phyloP scores from a whole-genome alignment of 1,140 invertebrate species.

The Oedothorax gibbosus region DNA sequence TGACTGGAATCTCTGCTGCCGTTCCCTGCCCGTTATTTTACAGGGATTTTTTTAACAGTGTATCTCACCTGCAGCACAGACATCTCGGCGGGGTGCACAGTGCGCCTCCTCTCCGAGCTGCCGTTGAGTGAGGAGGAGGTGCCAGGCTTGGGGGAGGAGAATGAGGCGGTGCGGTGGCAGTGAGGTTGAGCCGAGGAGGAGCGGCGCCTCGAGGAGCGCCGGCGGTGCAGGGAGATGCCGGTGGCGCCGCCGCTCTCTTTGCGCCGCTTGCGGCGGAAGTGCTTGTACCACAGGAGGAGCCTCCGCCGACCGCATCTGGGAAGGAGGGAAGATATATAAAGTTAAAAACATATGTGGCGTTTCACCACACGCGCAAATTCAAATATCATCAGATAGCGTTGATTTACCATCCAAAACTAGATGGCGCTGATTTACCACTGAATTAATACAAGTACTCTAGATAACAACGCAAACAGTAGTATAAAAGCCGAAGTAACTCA shows the following conservation, averaged over 20 bases:
- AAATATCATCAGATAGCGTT: too few relatives aligned
- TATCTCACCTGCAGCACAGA: constrained; percentile 14
- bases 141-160: not conserved
- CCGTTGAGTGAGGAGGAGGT: constrained; percentile 32
- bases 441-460: too few relatives aligned
- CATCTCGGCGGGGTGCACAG: constrained; percentile 52
- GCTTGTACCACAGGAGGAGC: constrained; percentile 49
- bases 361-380: too few relatives aligned
- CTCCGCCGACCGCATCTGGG: constrained; percentile 30
- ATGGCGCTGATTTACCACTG: too few relatives aligned
- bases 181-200: constrained; percentile 7
- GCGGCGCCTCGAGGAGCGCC: not conserved
- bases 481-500: too few relatives aligned
- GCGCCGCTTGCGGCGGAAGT: constrained; percentile 52
- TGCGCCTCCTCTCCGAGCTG: constrained; percentile 11
- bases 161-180: not conserved
- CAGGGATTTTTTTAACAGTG: too few relatives aligned
- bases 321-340: too few relatives aligned
- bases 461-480: too few relatives aligned
- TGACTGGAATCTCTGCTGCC: too few relatives aligned
- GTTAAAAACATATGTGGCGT: too few relatives aligned
- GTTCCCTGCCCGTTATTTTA: too few relatives aligned
- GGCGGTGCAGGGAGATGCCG: constrained; percentile 33
- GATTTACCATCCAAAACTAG: too few relatives aligned
- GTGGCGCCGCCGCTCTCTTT: constrained; percentile 19